Evolutionary conservation across 2,888 invertebrate genomes (phyloP).

Genomic region (Lasiommata megera): DNA sequence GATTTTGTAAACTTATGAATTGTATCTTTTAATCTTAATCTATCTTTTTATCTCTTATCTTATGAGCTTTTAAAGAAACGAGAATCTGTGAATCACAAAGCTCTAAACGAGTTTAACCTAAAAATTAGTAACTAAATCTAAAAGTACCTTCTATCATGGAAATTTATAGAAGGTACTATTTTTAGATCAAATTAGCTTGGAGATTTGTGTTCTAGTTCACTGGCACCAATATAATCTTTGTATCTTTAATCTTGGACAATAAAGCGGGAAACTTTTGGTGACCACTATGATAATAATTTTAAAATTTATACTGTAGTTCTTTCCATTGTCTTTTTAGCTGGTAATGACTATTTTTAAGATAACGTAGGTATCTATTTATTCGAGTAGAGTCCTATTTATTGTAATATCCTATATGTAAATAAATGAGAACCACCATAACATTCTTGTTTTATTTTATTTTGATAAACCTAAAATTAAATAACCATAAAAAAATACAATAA

Average conservation of each 20-base stretch:
- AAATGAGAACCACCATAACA: slow-evolving; percentile 39
- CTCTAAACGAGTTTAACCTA: too few relatives aligned
- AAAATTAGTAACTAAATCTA: too few relatives aligned
- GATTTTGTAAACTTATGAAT: slow-evolving; percentile 20
- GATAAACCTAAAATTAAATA: too few relatives aligned
- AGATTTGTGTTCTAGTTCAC: too few relatives aligned
- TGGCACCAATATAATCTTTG: slow-evolving; percentile 2
- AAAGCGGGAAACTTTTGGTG: slow-evolving; percentile 48
- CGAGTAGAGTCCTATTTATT: slow-evolving; percentile 60
- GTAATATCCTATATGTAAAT: too few relatives aligned
- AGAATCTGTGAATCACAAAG: too few relatives aligned
- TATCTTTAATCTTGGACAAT: slow-evolving; percentile 53
- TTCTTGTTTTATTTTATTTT: slow-evolving; percentile 26
- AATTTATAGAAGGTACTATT: too few relatives aligned
- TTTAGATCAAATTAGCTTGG: too few relatives aligned
- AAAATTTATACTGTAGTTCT: slow-evolving; percentile 50
- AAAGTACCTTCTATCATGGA: too few relatives aligned
- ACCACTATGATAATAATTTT: slow-evolving; percentile 63
- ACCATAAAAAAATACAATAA: too few relatives aligned
- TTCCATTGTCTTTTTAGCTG: slow-evolving; percentile 29
- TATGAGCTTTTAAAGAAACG: slow-evolving; percentile 31
- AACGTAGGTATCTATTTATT: slow-evolving; percentile 44
- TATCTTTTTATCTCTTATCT: too few relatives aligned
- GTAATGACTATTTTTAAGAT: slow-evolving; percentile 30
- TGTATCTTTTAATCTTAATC: too few relatives aligned